Conservation (phyloP, 2,797 vertebrate genomes). For the Brachyalestes nurse region DNA sequence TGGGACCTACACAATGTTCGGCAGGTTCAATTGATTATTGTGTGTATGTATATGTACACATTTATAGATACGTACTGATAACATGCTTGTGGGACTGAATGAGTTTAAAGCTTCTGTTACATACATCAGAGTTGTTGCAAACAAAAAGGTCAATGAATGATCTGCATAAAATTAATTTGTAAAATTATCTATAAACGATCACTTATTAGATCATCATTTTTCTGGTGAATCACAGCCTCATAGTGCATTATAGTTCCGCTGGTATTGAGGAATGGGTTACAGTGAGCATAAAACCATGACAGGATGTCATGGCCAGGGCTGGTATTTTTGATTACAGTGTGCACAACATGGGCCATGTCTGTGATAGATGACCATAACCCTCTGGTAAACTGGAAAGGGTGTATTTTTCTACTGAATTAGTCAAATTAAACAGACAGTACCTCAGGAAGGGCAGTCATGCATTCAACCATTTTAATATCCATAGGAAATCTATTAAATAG, state of each 20-base stretch:
- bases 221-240: no score
- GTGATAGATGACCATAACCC: background rate
- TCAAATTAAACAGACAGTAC: background rate
- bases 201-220: no score
- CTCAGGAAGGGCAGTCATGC: background rate
- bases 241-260: background rate
- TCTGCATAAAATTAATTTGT: no score
- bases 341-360: background rate
- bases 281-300: background rate
- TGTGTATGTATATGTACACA: no score
- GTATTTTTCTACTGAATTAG: background rate
- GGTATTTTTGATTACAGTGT: background rate
- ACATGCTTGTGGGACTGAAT: no score
- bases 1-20: no score
- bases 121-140: no score
- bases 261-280: background rate
- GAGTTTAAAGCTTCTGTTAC: no score
- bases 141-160: no score
- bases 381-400: background rate
- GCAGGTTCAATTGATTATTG: no score
- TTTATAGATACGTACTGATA: no score
- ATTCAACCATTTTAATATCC: background rate
- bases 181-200: no score
- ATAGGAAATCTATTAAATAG: background rate
- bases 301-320: background rate